A percentile compares a stretch with the other conserved stretches of the same genome.
These are phyloP conservation scores for Bradypodion ventrale DNA, from an alignment of 2,797 vertebrate genomes.

Conservation along the genomic window DNA sequence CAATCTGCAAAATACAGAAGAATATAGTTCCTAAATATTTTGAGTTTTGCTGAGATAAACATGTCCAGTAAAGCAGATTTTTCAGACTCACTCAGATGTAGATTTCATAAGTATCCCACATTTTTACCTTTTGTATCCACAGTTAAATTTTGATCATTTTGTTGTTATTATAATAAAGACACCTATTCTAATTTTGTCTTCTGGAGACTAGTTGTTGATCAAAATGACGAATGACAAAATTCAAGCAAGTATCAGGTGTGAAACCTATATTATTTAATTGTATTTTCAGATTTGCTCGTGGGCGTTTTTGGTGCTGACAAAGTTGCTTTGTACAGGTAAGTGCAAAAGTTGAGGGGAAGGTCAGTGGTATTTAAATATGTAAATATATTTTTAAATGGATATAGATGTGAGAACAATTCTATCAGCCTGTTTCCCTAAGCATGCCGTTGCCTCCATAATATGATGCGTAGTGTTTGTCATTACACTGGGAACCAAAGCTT, in stretches of 20 bases:
- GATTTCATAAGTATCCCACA: not conserved
- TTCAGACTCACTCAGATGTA: not conserved
- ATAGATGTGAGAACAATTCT: not conserved
- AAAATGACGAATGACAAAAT: not conserved
- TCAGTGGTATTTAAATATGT: not conserved
- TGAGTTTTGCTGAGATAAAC: not conserved
- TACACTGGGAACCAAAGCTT: not conserved
- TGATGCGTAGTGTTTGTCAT: not conserved
- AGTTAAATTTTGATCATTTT: not conserved
- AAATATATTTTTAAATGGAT: not conserved
- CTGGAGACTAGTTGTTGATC: not conserved
- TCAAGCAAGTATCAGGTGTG: not conserved
- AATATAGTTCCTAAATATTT: too few species aligned
- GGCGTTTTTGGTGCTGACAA: conserved; percentile 90
- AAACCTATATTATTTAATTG: conserved; percentile 3
- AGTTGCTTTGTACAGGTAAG: conserved; percentile 88
- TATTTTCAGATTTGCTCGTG: conserved; percentile 85
- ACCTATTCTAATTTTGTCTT: not conserved
- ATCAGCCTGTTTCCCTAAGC: not conserved
- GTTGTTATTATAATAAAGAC: not conserved
- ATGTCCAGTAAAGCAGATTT: not conserved
- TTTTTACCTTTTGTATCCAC: not conserved
- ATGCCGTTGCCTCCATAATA: not conserved
- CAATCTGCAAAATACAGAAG: not conserved
- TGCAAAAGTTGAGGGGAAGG: not conserved